A percentile compares a stretch with the other conserved stretches of the same genome.
Conservation (phyloP, 2,797 vertebrate species). For the Manis pentadactyla region DNA sequence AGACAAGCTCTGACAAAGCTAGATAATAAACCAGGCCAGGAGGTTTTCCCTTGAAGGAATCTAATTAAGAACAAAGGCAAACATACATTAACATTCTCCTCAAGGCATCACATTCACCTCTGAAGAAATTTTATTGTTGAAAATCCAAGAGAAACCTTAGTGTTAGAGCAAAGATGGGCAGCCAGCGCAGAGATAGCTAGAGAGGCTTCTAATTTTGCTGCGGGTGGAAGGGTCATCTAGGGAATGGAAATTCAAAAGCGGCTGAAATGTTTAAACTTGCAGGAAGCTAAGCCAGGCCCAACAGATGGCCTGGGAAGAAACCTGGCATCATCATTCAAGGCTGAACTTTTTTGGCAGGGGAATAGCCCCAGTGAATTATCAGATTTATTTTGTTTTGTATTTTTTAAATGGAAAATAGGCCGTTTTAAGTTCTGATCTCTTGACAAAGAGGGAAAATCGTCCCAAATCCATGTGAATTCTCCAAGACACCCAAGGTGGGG, state of each 20-base stretch:
- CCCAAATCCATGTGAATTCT: neutral
- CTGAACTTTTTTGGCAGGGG: conserved; percentile 25
- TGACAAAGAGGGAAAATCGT: neutral
- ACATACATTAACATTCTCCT: conserved; percentile 80
- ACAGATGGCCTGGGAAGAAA: conserved; percentile 26
- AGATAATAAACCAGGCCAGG: conserved; percentile 82
- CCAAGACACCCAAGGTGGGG: neutral
- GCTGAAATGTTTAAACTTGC: conserved; percentile 9
- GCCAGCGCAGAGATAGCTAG: neutral
- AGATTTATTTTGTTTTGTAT: conserved; percentile 7
- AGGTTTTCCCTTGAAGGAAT: conserved; percentile 84
- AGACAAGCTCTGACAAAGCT: conserved; percentile 84
- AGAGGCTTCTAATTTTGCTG: neutral
- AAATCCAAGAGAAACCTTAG: conserved; percentile 71
- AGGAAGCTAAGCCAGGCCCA: neutral
- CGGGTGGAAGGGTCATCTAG: neutral
- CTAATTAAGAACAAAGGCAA: conserved; percentile 87
- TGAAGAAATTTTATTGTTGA: conserved; percentile 62
- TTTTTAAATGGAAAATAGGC: conserved; percentile 51
- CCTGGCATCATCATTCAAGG: neutral
- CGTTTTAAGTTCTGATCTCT: conserved; percentile 16
- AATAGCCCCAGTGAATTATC: conserved; percentile 38
- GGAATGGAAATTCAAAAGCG: neutral
- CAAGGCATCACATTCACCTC: conserved; percentile 72
- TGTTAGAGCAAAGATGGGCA: neutral